These are phyloP conservation scores for Gymnorhina tibicen DNA, from an alignment of 2,113 vertebrate genomes.

Conservation along the genomic window DNA sequence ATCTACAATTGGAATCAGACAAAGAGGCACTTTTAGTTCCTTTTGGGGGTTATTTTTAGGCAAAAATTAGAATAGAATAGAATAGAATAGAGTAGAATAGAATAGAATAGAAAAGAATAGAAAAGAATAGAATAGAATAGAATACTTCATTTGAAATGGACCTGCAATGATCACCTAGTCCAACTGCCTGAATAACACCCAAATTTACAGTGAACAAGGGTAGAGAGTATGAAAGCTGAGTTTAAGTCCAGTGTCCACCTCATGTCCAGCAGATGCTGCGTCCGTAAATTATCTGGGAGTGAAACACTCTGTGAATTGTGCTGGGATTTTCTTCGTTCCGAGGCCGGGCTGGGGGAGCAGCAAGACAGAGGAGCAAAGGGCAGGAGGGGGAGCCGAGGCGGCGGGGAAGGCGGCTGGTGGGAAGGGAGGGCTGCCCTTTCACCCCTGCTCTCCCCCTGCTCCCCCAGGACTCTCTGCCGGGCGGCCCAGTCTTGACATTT, in stretches of 20 bases:
- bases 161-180: neutral
- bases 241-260: neutral
- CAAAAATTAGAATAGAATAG: neutral
- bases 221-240: neutral
- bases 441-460: neutral
- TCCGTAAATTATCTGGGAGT: neutral
- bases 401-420: neutral
- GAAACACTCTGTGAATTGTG: neutral
- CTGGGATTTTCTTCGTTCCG: neutral
- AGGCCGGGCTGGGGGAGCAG: neutral
- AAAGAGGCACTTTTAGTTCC: neutral
- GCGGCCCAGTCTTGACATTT: neutral
- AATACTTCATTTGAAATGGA: neutral
- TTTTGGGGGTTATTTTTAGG: neutral
- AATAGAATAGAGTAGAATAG: neutral
- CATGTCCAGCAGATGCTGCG: neutral
- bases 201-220: neutral
- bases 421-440: slow-evolving; percentile 16
- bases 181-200: neutral
- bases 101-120: neutral
- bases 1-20: neutral
- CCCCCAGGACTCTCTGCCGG: neutral
- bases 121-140: neutral
- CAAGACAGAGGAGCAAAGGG: neutral
- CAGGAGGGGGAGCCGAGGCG: neutral